Conservation (phyloP, 2,113 vertebrate genomes). For the Amphiprion percula region DNA sequence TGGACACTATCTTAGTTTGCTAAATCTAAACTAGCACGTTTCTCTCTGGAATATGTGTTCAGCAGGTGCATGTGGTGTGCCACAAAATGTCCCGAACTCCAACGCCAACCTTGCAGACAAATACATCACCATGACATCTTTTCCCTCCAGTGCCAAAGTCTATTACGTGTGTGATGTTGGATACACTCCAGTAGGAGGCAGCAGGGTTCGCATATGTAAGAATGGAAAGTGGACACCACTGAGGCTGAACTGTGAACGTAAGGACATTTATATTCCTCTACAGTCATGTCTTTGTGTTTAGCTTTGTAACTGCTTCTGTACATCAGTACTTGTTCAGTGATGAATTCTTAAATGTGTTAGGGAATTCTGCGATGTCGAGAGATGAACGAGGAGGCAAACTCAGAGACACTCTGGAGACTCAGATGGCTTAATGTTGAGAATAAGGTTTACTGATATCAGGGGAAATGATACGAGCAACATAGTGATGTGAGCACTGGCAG, state of each 20-base stretch:
- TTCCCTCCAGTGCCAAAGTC: conserved; percentile 45
- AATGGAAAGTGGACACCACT: conserved; percentile 59
- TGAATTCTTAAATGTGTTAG: too few species aligned
- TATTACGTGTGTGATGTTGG: conserved; percentile 61
- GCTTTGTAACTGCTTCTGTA: too few species aligned
- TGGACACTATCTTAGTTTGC: neutral
- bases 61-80: conserved; percentile 50
- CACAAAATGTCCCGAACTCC: neutral
- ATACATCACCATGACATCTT: conserved; percentile 26
- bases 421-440: too few species aligned
- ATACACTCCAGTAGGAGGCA: conserved; percentile 30
- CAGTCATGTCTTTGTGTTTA: neutral
- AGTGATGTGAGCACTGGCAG: too few species aligned
- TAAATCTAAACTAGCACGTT: neutral
- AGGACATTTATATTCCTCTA: conserved; percentile 9
- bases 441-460: too few species aligned
- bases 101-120: conserved; percentile 38
- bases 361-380: too few species aligned
- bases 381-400: too few species aligned
- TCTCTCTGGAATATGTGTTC: neutral
- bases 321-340: too few species aligned
- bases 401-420: too few species aligned
- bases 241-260: conserved; percentile 65
- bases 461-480: too few species aligned
- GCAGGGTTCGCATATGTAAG: conserved; percentile 37